A percentile compares a stretch with the other conserved stretches of the same genome.
These are phyloP conservation scores for Noctua janthe DNA, from an alignment of 2,888 invertebrate genomes.

Conservation along the genomic window DNA sequence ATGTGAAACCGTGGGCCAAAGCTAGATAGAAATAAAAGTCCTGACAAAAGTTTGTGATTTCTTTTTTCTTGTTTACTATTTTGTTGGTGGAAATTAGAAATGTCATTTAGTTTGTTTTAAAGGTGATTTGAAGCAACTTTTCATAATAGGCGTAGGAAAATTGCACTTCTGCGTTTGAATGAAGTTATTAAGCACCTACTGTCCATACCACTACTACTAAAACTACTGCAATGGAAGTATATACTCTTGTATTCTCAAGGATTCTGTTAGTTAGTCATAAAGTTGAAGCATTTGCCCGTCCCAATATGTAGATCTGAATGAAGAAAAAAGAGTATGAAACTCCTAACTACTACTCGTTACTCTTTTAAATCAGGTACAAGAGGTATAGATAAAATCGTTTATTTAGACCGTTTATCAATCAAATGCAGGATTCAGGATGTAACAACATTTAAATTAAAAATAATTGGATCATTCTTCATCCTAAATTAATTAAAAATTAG, in stretches of 20 bases:
- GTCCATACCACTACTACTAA: not conserved
- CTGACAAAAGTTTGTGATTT: no score
- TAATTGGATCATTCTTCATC: not conserved
- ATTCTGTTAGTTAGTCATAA: not conserved
- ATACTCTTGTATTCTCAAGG: not conserved
- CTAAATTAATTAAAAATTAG: conserved; percentile 20
- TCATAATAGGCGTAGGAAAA: not conserved
- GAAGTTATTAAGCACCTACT: not conserved
- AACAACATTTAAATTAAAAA: conserved; percentile 19
- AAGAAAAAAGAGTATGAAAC: not conserved
- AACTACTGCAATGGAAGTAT: not conserved
- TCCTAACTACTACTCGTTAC: not conserved
- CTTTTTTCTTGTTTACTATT: not conserved
- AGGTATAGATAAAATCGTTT: not conserved
- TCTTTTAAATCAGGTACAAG: not conserved
- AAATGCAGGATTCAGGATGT: conserved; percentile 36
- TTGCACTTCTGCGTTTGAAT: not conserved
- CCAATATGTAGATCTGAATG: not conserved
- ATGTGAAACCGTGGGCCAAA: no score
- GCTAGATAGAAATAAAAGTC: no score
- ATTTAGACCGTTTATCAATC: conserved; percentile 10
- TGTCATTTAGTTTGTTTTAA: not conserved
- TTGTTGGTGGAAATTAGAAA: conserved; percentile 2
- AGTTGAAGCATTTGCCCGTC: not conserved
- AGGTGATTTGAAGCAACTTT: not conserved